phyloP scores from a whole-genome alignment of 2,888 invertebrate species.

The Cheilosia vernalis region DNA sequence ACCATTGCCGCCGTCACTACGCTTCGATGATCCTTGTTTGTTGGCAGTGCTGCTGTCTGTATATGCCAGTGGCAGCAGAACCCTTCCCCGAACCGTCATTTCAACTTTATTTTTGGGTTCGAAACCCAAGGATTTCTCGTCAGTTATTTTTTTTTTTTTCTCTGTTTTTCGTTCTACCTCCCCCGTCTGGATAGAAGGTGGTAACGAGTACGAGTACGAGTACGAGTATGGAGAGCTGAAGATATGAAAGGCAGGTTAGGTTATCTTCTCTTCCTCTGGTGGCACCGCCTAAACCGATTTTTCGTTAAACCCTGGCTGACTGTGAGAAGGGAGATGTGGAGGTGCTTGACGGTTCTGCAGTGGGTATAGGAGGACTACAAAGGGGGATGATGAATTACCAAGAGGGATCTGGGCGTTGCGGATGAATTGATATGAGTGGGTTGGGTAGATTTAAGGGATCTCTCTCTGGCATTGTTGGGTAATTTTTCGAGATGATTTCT shows the following conservation, averaged over 20 bases:
- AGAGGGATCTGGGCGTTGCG: slow-evolving; percentile 75
- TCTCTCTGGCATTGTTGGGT: slow-evolving; percentile 68
- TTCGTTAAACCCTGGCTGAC: slow-evolving; percentile 49
- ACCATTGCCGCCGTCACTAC: slow-evolving; percentile 36
- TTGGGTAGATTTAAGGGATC: slow-evolving; percentile 76
- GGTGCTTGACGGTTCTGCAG: slow-evolving; percentile 72
- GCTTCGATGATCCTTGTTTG: slow-evolving; percentile 65
- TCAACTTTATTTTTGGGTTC: slow-evolving; percentile 72
- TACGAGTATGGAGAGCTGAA: slow-evolving; percentile 40
- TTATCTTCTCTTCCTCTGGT: slow-evolving; percentile 53
- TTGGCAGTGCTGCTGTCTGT: slow-evolving; percentile 44
- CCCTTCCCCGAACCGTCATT: slow-evolving; percentile 36
- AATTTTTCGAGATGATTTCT: slow-evolving; percentile 72
- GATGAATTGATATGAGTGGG: slow-evolving; percentile 82
- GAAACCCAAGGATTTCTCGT: slow-evolving; percentile 68
- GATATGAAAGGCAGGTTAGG: slow-evolving; percentile 77
- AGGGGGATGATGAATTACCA: slow-evolving; percentile 76
- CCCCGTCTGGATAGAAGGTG: slow-evolving; percentile 64
- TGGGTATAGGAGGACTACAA: slow-evolving; percentile 75
- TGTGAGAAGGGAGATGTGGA: slow-evolving; percentile 65
- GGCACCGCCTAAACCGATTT: slow-evolving; percentile 65
- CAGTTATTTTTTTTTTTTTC: slow-evolving; percentile 27
- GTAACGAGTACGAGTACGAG: slow-evolving; percentile 47
- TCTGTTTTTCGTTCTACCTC: slow-evolving; percentile 33
- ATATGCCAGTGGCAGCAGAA: slow-evolving; percentile 1